These are phyloP conservation scores for Amphiura filiformis DNA, from an alignment of 35 echinoderm and acorn worm genomes.

Conservation along the genomic window DNA sequence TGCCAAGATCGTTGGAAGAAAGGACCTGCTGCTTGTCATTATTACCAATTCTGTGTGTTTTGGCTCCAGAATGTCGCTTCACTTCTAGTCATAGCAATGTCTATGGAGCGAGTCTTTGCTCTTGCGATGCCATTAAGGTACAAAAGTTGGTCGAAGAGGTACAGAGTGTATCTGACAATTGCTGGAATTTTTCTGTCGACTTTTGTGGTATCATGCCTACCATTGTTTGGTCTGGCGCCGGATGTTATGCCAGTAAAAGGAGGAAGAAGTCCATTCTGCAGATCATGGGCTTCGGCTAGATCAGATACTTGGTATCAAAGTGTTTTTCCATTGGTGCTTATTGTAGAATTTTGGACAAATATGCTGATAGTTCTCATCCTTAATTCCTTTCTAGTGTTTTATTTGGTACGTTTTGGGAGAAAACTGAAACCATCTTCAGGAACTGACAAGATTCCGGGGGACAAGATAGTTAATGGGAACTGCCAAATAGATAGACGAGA, in stretches of 20 bases:
- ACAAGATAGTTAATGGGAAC: neutral
- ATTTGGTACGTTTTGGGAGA: slow-evolving; percentile 63
- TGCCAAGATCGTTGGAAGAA: slow-evolving; percentile 61
- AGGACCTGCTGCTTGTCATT: slow-evolving; percentile 68
- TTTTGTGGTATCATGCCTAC: slow-evolving; percentile 66
- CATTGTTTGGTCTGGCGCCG: slow-evolving; percentile 76
- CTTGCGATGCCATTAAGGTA: slow-evolving; percentile 73
- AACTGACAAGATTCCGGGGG: neutral
- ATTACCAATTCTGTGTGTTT: slow-evolving; percentile 88
- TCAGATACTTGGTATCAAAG: slow-evolving; percentile 66
- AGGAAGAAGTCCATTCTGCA: slow-evolving; percentile 49
- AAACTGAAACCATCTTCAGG: slow-evolving; percentile 28
- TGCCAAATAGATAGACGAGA: slow-evolving; percentile 15
- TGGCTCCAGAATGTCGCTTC: slow-evolving; percentile 84
- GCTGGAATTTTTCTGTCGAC: slow-evolving; percentile 60
- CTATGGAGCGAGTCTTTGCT: slow-evolving; percentile 74
- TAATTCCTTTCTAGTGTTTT: slow-evolving; percentile 65
- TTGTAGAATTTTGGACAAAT: slow-evolving; percentile 63
- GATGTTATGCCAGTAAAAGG: slow-evolving; percentile 49
- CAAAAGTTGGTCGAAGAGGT: slow-evolving; percentile 63
- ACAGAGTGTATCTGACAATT: slow-evolving; percentile 53
- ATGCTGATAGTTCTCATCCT: slow-evolving; percentile 76
- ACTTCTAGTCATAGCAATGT: slow-evolving; percentile 85
- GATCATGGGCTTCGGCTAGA: slow-evolving; percentile 74
- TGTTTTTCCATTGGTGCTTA: slow-evolving; percentile 66